These are phyloP conservation scores for Sminthurinus aureus DNA, from an alignment of 2,888 invertebrate species.

Conservation along the genomic window DNA sequence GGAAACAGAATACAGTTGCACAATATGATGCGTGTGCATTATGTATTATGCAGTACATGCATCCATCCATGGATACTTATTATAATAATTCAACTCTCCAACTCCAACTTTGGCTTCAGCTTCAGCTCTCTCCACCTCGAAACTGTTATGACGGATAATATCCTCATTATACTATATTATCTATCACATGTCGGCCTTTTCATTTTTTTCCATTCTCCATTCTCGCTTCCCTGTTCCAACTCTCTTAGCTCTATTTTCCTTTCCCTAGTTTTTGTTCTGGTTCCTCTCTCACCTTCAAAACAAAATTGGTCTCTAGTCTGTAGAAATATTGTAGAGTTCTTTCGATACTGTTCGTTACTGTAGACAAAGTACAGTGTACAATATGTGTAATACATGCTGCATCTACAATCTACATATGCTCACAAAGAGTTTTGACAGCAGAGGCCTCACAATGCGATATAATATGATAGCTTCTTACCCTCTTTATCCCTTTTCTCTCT, in stretches of 20 bases:
- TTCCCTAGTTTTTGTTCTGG: not conserved
- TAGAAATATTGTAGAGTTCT: not conserved
- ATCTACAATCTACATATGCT: not conserved
- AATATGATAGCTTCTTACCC: not conserved
- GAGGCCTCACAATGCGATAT: too few relatives aligned
- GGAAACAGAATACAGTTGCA: not conserved
- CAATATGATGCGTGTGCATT: not conserved
- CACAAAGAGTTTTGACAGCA: too few relatives aligned
- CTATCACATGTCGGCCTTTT: conserved; percentile 42
- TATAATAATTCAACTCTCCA: not conserved
- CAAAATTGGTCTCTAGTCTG: not conserved
- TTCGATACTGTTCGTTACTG: not conserved
- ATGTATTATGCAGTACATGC: not conserved
- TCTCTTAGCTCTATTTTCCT: not conserved
- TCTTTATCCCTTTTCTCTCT: not conserved
- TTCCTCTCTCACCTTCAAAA: not conserved
- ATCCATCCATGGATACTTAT: not conserved
- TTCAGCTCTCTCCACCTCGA: conserved; percentile 4
- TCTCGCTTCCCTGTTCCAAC: not conserved
- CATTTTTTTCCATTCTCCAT: not conserved
- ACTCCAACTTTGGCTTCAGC: not conserved
- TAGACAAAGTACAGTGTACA: not conserved
- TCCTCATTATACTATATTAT: conserved; percentile 46
- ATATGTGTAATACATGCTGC: not conserved
- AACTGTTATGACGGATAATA: conserved; percentile 48